Evolutionary conservation across 2,113 vertebrate genomes (phyloP).

Genomic region (Hydrolagus affinis): DNA sequence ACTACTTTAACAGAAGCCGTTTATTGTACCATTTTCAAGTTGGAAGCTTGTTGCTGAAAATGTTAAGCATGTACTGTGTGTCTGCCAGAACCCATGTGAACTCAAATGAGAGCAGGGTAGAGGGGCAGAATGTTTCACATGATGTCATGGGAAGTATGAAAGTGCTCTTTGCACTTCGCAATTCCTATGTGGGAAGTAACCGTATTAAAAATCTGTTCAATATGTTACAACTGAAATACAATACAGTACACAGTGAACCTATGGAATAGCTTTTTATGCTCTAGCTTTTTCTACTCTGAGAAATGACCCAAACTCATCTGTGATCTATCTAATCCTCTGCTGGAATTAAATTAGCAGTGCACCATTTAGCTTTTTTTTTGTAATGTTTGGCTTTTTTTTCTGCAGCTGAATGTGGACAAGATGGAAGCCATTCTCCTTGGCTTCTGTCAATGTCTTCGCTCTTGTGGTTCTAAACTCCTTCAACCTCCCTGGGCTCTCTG

Average conservation of each 20-base stretch:
- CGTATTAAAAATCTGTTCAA: not conserved
- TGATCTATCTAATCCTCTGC: too few relatives aligned
- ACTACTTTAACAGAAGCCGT: not conserved
- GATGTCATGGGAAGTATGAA: not conserved
- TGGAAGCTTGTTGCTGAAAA: not conserved
- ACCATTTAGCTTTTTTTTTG: too few relatives aligned
- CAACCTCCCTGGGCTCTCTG: too few relatives aligned
- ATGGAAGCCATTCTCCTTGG: too few relatives aligned
- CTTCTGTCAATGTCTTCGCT: too few relatives aligned
- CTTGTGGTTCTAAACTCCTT: too few relatives aligned
- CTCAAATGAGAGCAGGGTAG: not conserved
- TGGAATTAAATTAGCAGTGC: too few relatives aligned
- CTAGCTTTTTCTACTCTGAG: too few relatives aligned
- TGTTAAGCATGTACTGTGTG: not conserved
- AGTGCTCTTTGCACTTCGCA: not conserved
- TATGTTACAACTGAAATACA: not conserved
- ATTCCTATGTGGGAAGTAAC: not conserved
- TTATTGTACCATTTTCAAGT: not conserved
- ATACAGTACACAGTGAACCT: not conserved
- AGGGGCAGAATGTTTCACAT: not conserved
- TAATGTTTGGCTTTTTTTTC: too few relatives aligned
- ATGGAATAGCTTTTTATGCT: too few relatives aligned
- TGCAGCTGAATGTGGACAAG: too few relatives aligned
- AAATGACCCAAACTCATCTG: too few relatives aligned
- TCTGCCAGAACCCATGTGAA: not conserved